Conservation (phyloP, 2,797 vertebrate genomes). For the Sciurus vulgaris region DNA sequence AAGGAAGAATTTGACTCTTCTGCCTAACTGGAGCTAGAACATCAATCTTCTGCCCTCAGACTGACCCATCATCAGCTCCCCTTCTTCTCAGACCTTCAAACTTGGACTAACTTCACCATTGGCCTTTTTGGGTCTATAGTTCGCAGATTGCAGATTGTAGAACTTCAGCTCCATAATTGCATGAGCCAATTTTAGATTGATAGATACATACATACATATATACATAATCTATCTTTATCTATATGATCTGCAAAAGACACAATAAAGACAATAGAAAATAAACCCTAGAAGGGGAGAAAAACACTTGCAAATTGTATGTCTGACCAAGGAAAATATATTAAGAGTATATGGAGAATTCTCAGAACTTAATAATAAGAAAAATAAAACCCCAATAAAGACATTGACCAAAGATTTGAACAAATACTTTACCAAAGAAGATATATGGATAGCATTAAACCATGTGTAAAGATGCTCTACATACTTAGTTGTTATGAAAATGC, state of each 20-base stretch:
- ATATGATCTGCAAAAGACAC: not conserved
- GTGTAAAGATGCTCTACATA: not conserved
- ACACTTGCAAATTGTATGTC: conserved; percentile 9
- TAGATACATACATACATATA: too few species aligned
- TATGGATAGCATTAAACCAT: not conserved
- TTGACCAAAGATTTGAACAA: not conserved
- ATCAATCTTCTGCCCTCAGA: not conserved
- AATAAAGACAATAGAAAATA: conserved; percentile 49
- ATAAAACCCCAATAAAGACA: conserved; percentile 13
- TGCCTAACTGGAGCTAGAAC: not conserved
- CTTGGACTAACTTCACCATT: not conserved
- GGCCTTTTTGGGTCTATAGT: not conserved
- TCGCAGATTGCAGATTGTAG: not conserved
- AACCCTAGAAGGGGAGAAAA: not conserved
- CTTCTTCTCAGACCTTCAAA: not conserved
- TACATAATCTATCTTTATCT: too few species aligned
- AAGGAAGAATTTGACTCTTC: not conserved
- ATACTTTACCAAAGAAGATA: conserved; percentile 28
- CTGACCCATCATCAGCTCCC: not conserved
- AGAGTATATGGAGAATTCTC: conserved; percentile 12
- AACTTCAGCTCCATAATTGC: not conserved
- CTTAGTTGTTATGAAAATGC: conserved; percentile 34
- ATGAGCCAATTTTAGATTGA: not conserved
- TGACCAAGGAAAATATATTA: conserved; percentile 23
- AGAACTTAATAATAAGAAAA: conserved; percentile 39